Percentiles rank a stretch among this genome's conserved stretches.
These are phyloP conservation scores for Vombatus ursinus DNA, from an alignment of 2,113 vertebrate genomes.

Conservation along the genomic window DNA sequence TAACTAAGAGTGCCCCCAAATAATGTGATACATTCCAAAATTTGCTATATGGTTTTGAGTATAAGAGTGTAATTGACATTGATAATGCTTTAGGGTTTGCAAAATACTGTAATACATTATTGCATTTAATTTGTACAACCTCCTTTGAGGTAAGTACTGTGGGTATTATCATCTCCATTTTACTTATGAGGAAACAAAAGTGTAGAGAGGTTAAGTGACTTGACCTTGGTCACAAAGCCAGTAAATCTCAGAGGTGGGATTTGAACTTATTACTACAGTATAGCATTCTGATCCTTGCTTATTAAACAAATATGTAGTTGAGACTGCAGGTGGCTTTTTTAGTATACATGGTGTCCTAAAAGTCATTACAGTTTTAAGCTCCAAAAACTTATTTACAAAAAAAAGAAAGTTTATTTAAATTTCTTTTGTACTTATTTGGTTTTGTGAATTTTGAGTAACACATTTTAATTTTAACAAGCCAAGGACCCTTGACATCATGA, in stretches of 20 bases:
- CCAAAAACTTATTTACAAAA: not conserved
- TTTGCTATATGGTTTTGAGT: not conserved
- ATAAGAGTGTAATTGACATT: not conserved
- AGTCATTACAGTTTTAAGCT: not conserved
- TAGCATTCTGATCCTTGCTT: not conserved
- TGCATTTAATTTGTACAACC: too few relatives aligned
- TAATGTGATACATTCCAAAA: not conserved
- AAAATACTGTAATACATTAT: not conserved
- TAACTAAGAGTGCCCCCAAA: not conserved
- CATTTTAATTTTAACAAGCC: not conserved
- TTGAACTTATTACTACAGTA: not conserved
- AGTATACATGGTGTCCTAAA: too few relatives aligned
- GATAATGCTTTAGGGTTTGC: not conserved
- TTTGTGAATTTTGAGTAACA: not conserved
- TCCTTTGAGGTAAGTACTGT: too few relatives aligned
- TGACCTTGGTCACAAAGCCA: not conserved
- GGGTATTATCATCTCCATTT: not conserved
- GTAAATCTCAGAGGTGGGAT: not conserved
- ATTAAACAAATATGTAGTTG: not conserved
- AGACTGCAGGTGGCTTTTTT: not conserved
- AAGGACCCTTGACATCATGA: not conserved
- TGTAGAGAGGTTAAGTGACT: not conserved
- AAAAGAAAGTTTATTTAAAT: not conserved
- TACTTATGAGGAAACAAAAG: not conserved
- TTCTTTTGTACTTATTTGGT: not conserved